Evolutionary conservation across 2,797 vertebrate species (phyloP), one percentile per base, ranked within the genome.

Genomic region (Pseudomugil gertrudae): DNA sequence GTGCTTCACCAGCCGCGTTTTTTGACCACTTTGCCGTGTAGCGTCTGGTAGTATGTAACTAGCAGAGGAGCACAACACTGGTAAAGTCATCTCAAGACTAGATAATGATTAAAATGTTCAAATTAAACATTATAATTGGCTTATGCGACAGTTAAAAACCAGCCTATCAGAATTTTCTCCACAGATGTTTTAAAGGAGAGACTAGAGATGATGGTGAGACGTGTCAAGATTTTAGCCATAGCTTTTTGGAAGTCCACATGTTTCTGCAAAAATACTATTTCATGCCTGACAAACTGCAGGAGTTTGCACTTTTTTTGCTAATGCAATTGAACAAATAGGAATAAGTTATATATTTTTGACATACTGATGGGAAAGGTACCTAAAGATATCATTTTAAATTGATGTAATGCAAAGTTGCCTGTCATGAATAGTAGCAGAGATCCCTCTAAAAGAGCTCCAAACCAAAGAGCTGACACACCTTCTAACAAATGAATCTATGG

Each of bases 1-100:
- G 63, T 85, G 90, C 64, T 94, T 95, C 19, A 97, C 92, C 71
- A 96, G 87, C 23, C 95, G 94, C 0, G 98, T 98, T 81, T 95
- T 95, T 80, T 99, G 98, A 36, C 96, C 93, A 67, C 96, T 96
- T 8, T 93, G 89, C 11, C 94, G 94, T 82, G 94, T 96, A 57
- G 95, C 94, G 5, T 99, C 97, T 0, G 98, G 98, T 33, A 99
- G 95, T 52, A 99, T 95, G 19, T 93, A 98, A 91, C 95, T 97
- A 81, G 40, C 10, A n/a, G 53, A 67, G 17, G 14, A 24, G 56
- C 23, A 48, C 8, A 40, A 21, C 19, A 32, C n/a, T 48, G 38
- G 11, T 0, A 33, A 3, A 40, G 15, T 62, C 21, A 8, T 45
- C 40, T 43, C 4, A 57, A 9, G 1, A 45, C 24, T 8, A 43